Evolutionary conservation across 53 echinoderm and acorn worm species (phyloP).

Genomic region (Stichopus horrens): DNA sequence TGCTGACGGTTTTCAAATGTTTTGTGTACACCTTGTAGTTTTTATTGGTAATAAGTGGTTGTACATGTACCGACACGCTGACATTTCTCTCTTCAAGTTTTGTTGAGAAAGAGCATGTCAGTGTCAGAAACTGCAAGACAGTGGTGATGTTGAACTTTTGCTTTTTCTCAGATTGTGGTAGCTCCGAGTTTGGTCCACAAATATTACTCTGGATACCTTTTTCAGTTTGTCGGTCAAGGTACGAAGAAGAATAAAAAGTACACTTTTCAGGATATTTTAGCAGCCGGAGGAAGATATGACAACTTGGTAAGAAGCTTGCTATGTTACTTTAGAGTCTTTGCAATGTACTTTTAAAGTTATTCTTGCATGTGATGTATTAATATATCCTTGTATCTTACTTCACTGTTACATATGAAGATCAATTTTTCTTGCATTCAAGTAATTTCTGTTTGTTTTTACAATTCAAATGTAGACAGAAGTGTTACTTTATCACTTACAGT

Average conservation of each 20-base stretch:
- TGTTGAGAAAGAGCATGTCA: not conserved
- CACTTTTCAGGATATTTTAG: constrained; percentile 74
- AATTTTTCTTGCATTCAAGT: too few species aligned
- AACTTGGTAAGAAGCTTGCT: constrained; percentile 61
- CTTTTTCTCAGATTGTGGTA: constrained; percentile 70
- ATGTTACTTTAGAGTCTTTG: not conserved
- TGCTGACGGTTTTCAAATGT: too few species aligned
- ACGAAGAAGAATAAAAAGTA: constrained; percentile 72
- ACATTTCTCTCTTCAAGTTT: not conserved
- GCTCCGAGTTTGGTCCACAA: constrained; percentile 83
- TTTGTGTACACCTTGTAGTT: too few species aligned
- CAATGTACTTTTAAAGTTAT: not conserved
- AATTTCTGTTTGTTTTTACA: too few species aligned
- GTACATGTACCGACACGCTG: not conserved
- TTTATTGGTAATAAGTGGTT: too few species aligned
- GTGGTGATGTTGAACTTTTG: not conserved
- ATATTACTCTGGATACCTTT: constrained; percentile 78
- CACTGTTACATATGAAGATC: too few species aligned
- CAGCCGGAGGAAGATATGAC: constrained; percentile 94
- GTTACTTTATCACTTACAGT: too few species aligned
- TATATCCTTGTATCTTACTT: too few species aligned
- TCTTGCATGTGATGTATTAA: not conserved
- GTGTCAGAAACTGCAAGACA: not conserved
- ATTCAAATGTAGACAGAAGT: too few species aligned
- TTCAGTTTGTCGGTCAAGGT: constrained; percentile 79